These are phyloP conservation scores for Melipona bicolor DNA, from an alignment of 2,888 invertebrate genomes.

Conservation along the genomic window DNA sequence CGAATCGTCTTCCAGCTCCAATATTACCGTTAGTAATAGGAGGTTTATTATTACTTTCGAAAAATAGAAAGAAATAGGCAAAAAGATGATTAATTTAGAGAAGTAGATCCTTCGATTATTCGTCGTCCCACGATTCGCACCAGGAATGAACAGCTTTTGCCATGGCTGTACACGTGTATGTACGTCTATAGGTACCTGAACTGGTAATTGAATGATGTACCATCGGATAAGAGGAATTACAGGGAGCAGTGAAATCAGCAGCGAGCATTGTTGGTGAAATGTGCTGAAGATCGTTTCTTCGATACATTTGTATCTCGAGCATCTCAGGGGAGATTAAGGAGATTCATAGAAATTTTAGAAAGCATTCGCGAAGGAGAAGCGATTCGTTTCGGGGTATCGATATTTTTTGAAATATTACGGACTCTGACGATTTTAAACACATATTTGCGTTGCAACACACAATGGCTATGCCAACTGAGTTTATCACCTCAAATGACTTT, in stretches of 20 bases:
- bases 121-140: slow-evolving; percentile 29
- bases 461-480: too few species aligned
- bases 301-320: background rate
- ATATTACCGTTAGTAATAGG: too few species aligned
- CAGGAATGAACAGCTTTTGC: background rate
- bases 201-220: background rate
- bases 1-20: too few species aligned
- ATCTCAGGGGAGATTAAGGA: background rate
- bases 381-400: background rate
- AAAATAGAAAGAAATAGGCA: too few species aligned
- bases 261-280: background rate
- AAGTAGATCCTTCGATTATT: background rate
- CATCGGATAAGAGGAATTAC: background rate
- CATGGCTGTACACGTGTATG: background rate
- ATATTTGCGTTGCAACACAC: too few species aligned
- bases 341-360: background rate
- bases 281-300: background rate
- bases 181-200: background rate
- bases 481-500: too few species aligned
- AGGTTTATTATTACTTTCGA: too few species aligned
- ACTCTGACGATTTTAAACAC: too few species aligned
- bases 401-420: too few species aligned
- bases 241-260: background rate
- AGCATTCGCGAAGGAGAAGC: background rate
- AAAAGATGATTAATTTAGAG: too few species aligned